phyloP scores from a whole-genome alignment of 2,888 invertebrate genomes.

The Portevinia maculata region DNA sequence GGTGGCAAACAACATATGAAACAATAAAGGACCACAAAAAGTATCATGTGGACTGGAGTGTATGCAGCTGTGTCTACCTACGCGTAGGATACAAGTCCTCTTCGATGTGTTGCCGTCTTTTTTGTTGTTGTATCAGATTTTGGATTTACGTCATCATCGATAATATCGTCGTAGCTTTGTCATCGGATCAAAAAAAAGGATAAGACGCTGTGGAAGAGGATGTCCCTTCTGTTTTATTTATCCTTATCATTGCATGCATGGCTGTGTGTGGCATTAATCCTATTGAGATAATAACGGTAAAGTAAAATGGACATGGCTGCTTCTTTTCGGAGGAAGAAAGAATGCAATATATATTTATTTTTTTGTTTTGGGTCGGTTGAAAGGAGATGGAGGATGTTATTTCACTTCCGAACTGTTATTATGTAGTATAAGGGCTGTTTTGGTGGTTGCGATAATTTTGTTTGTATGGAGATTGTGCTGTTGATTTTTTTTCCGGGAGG shows the following conservation, averaged over 20 bases:
- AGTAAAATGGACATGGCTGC: constrained; percentile 47
- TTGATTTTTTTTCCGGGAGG: neutral
- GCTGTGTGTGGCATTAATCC: constrained; percentile 61
- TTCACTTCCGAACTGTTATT: constrained; percentile 44
- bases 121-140: constrained; percentile 50
- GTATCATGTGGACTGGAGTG: neutral
- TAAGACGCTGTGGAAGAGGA: constrained; percentile 58
- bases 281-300: constrained; percentile 24
- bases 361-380: neutral
- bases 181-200: constrained; percentile 52
- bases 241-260: constrained; percentile 66
- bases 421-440: constrained; percentile 29
- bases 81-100: neutral
- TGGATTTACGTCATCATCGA: constrained; percentile 66
- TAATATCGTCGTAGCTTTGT: constrained; percentile 42
- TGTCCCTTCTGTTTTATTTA: constrained; percentile 68
- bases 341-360: neutral
- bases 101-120: neutral
- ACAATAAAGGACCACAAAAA: constrained; percentile 51
- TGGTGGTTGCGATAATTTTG: constrained; percentile 34
- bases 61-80: neutral
- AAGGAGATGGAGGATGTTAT: neutral
- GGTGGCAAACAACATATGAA: constrained; percentile 53
- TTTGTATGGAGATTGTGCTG: constrained; percentile 49
- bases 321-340: neutral